Percentiles rank a stretch among this genome's conserved stretches.
Evolutionary conservation across 2,797 vertebrate genomes (phyloP).

Genomic region (Vespertilio murinus): DNA sequence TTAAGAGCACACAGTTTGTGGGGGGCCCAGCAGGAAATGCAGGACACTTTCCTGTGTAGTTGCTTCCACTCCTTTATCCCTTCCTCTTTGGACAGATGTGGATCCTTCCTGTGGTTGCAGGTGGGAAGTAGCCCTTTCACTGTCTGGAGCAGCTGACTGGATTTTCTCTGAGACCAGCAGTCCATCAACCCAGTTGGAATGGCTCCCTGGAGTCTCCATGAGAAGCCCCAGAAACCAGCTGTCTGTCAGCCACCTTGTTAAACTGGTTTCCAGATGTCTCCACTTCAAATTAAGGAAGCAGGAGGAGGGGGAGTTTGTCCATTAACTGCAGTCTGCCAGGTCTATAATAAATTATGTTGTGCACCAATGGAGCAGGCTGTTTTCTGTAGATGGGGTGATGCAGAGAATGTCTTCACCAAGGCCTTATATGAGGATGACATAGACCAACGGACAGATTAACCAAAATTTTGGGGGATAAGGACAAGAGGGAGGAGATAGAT

Average conservation of each 20-base stretch:
- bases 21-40: background rate
- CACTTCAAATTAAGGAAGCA: conserved; percentile 49
- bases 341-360: conserved; percentile 51
- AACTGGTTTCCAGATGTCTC: conserved; percentile 77
- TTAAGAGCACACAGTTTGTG: background rate
- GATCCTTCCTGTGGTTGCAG: background rate
- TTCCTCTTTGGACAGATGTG: conserved; percentile 22
- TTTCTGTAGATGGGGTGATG: background rate
- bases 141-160: conserved; percentile 37
- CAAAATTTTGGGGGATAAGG: background rate
- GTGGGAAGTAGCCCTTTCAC: background rate
- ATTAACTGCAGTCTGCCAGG: conserved; percentile 8
- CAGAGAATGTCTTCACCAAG: background rate
- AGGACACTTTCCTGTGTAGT: background rate
- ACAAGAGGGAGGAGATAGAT: background rate
- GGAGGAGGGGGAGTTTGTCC: conserved; percentile 2
- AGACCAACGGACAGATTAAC: background rate
- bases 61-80: background rate
- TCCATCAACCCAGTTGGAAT: conserved; percentile 59
- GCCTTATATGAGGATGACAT: background rate
- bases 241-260: conserved; percentile 71
- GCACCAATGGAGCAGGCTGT: conserved; percentile 17
- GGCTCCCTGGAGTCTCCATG: conserved; percentile 61
- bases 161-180: conserved; percentile 39
- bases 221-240: conserved; percentile 68